phyloP scores from a whole-genome alignment of 2,888 invertebrate species.

The Eilema caniola region DNA sequence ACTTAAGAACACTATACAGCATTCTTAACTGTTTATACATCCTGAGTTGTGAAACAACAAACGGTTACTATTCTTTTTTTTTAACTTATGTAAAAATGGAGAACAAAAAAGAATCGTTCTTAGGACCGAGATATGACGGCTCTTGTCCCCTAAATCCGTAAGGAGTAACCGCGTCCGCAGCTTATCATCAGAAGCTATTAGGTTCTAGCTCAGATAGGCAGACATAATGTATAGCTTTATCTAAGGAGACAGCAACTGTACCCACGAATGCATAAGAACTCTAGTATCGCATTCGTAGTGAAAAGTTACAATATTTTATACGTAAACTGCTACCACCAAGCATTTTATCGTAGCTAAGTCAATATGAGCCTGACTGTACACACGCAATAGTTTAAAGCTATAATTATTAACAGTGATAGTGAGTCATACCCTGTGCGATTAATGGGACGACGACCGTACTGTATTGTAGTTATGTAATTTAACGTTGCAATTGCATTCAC shows the following conservation, averaged over 20 bases:
- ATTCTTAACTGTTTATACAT: background rate
- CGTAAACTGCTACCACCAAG: background rate
- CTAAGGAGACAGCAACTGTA: background rate
- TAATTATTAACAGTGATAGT: slow-evolving; percentile 39
- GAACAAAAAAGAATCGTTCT: background rate
- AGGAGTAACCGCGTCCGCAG: background rate
- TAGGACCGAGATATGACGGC: background rate
- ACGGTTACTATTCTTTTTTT: too few relatives aligned
- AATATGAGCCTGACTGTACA: slow-evolving; percentile 6
- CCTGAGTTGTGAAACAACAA: background rate
- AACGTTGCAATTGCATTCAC: slow-evolving; percentile 45
- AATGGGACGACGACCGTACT: slow-evolving; percentile 39
- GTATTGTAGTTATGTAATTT: slow-evolving; percentile 43
- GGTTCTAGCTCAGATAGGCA: background rate
- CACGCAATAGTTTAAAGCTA: slow-evolving; percentile 35
- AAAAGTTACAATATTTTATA: background rate
- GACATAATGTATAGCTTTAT: background rate
- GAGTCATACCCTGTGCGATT: slow-evolving; percentile 42
- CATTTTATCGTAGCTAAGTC: background rate
- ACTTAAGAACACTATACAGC: background rate
- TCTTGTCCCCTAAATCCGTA: background rate
- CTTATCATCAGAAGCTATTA: background rate
- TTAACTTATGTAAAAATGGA: background rate
- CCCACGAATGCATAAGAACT: background rate
- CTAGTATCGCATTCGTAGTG: background rate